A percentile compares a stretch with the other conserved stretches of the same genome.
Conservation (phyloP, 2,113 vertebrate species). For the Gymnarchus niloticus region DNA sequence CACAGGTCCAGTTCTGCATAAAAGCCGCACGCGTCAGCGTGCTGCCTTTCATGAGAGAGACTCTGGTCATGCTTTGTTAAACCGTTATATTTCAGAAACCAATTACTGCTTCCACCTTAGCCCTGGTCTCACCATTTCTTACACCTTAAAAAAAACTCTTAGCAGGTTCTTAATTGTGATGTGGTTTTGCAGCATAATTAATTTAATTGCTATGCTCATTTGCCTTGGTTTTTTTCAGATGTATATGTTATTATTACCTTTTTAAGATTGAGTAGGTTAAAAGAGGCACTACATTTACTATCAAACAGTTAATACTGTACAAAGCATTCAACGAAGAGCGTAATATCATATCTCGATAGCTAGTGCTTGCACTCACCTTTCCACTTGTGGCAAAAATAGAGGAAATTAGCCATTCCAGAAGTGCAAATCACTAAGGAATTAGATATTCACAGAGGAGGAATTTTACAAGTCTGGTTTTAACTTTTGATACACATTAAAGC, state of each 20-base stretch:
- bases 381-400: not conserved
- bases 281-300: not conserved
- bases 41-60: accelerated
- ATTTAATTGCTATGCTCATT: not conserved
- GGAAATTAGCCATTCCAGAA: not conserved
- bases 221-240: not conserved
- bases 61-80: not conserved
- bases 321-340: not conserved
- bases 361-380: not conserved
- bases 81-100: not conserved
- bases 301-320: not conserved
- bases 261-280: not conserved
- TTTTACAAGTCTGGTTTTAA: not conserved
- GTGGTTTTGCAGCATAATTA: not conserved
- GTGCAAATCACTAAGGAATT: not conserved
- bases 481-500: not conserved
- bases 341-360: not conserved
- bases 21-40: not conserved
- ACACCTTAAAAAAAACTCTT: not conserved
- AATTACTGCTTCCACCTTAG: not conserved
- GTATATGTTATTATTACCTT: not conserved
- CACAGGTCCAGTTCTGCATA: not conserved
- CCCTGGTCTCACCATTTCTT: not conserved
- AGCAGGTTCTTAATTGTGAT: not conserved
- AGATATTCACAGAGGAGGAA: not conserved